A percentile compares a stretch with the other conserved stretches of the same genome.
Evolutionary conservation across 2,113 vertebrate species (phyloP).

Genomic region (Datnioides undecimradiatus): DNA sequence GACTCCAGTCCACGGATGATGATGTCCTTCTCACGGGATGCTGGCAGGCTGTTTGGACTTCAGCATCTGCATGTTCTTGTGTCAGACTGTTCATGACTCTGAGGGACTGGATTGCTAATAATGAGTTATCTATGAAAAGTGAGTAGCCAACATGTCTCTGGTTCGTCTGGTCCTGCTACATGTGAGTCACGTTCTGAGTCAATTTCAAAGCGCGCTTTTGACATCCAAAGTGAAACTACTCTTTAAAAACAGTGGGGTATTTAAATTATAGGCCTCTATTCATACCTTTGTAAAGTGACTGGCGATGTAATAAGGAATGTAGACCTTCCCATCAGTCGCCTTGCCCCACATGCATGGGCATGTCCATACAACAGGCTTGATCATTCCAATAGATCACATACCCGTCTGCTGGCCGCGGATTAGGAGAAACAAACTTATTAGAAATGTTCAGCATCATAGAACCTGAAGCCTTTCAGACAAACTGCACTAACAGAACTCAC

Average conservation of each 20-base stretch:
- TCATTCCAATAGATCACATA: not conserved
- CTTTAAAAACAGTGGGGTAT: not conserved
- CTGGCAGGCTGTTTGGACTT: conserved; percentile 24
- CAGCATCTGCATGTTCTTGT: too few relatives aligned
- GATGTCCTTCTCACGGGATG: conserved; percentile 55
- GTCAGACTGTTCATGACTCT: not conserved
- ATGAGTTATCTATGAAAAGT: not conserved
- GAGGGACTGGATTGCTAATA: not conserved
- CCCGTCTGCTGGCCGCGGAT: conserved; percentile 33
- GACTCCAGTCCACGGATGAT: conserved; percentile 67
- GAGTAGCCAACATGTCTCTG: not conserved
- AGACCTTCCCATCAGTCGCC: conserved; percentile 65
- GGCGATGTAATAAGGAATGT: conserved; percentile 73
- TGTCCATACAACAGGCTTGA: not conserved
- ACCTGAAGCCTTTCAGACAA: not conserved
- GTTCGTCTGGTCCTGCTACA: not conserved
- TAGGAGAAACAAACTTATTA: not conserved
- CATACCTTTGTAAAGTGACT: conserved; percentile 70
- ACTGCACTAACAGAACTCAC: too few relatives aligned
- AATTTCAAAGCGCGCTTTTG: too few relatives aligned
- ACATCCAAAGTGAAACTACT: too few relatives aligned
- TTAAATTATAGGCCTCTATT: not conserved
- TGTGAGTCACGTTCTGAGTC: too few relatives aligned
- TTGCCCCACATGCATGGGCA: conserved; percentile 68
- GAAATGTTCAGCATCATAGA: not conserved